Base-by-base conservation (phyloP, 2,113 vertebrate genomes). In the Epinephelus lanceolatus region DNA sequence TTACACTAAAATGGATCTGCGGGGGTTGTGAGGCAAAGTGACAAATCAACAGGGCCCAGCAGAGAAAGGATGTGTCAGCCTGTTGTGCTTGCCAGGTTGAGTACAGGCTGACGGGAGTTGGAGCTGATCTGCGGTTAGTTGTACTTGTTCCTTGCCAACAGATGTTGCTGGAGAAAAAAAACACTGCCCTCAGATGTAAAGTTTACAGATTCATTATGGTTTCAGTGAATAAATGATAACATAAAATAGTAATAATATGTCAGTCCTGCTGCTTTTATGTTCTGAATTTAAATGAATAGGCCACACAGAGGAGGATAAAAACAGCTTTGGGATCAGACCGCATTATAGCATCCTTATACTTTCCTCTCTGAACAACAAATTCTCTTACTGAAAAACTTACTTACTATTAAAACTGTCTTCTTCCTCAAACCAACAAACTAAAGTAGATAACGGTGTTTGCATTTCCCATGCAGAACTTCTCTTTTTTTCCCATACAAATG, bases 1-100 rank as follows among this genome's bases (percentile, higher is more conserved):
- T 86, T 56, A 78, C 72, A 84, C 76, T 49, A 56, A 88, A 90
- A 84, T 65, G 75, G 73, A 91, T 89, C 77, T 25, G 70, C 3
- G 3, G 68, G 30, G 67, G 42, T 71, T 63, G 65, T 66, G 63
- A 86, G 80, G 79, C 73, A 85, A 78, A 83, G 83, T 81, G 83
- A 84, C 79, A 88, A 78, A 83, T 84, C 79, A 78, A 80, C 70
- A 61, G 78, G 23, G 60, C 45, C 62, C 51, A 5, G 71, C 63
- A 67, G 76, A 78, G 73, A 65, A 77, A 79, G 65, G 69, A 88
- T 37, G 70, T 78, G 85, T 72, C 74, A 78, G 61, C 13, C 52
- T 33, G 77, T 66, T 37, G 25, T 60, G 37, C 69, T 76, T 0
- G 15, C 33, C 40, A 33, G 33, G 37, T 40, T 71, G 51, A 27